Conservation (phyloP, 2,113 vertebrate genomes). For the Tonatia bakeri region DNA sequence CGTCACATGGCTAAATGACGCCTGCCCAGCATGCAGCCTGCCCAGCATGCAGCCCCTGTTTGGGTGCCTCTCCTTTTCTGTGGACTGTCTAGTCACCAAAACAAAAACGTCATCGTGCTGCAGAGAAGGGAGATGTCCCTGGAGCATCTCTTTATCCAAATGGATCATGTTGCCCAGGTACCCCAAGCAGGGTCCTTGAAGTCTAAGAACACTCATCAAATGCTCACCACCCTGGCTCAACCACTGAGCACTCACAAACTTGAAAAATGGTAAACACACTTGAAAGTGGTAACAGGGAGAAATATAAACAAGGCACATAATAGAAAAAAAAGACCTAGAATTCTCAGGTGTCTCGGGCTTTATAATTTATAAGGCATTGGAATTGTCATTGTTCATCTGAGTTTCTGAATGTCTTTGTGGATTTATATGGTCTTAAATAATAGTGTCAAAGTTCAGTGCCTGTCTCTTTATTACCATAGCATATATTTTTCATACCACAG, state of each 20-base stretch:
- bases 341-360: not conserved
- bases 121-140: not conserved
- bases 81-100: not conserved
- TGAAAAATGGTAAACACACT: not conserved
- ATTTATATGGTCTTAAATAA: not conserved
- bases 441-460: not conserved
- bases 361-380: not conserved
- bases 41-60: not conserved
- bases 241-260: not conserved
- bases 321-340: not conserved
- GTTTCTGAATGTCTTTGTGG: not conserved
- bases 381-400: not conserved
- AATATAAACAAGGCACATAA: not conserved
- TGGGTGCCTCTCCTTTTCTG: not conserved
- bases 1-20: not conserved
- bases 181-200: not conserved
- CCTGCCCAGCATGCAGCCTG: rapidly evolving
- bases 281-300: not conserved
- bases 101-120: not conserved
- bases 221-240: not conserved
- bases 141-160: not conserved
- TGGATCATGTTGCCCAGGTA: not conserved
- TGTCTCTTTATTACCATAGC: not conserved
- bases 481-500: not conserved
- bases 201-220: not conserved